These are phyloP conservation scores for Anguilla megastoma DNA, from an alignment of 2,797 vertebrate species.

Conservation along the genomic window DNA sequence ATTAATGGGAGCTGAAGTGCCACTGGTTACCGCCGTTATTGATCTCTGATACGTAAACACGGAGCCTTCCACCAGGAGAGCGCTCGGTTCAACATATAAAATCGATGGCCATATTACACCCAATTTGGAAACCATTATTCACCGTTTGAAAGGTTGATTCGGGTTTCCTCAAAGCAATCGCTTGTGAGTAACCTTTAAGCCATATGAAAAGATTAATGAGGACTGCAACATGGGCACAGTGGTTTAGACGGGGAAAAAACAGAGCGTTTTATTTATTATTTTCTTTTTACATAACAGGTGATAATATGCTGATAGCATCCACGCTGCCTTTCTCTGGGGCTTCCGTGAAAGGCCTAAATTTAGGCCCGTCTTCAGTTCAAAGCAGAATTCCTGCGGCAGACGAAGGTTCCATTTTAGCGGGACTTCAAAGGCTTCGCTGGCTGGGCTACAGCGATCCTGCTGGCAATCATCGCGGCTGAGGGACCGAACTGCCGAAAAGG, in stretches of 20 bases:
- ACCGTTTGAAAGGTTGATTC: not conserved
- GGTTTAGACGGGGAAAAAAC: not conserved
- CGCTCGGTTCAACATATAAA: not conserved
- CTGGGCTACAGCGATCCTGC: not conserved
- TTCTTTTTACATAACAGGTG: not conserved
- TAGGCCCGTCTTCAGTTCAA: not conserved
- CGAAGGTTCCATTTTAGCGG: not conserved
- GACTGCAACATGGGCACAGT: not conserved
- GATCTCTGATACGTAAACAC: slow-evolving; percentile 18
- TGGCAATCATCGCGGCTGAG: not conserved
- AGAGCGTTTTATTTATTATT: not conserved
- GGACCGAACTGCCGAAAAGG: not conserved
- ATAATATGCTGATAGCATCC: not conserved
- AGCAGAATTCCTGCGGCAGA: not conserved
- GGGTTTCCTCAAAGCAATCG: not conserved
- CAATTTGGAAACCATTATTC: not conserved
- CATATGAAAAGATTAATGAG: not conserved
- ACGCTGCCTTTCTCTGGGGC: not conserved
- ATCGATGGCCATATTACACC: not conserved
- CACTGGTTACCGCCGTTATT: not conserved
- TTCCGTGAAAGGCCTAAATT: not conserved
- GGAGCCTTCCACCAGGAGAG: not conserved
- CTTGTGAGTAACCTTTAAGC: not conserved
- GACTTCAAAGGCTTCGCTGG: not conserved
- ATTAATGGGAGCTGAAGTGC: slow-evolving; percentile 21